phyloP scores from a whole-genome alignment of 2,888 invertebrate genomes.

The Nephrocerus scutellatus region DNA sequence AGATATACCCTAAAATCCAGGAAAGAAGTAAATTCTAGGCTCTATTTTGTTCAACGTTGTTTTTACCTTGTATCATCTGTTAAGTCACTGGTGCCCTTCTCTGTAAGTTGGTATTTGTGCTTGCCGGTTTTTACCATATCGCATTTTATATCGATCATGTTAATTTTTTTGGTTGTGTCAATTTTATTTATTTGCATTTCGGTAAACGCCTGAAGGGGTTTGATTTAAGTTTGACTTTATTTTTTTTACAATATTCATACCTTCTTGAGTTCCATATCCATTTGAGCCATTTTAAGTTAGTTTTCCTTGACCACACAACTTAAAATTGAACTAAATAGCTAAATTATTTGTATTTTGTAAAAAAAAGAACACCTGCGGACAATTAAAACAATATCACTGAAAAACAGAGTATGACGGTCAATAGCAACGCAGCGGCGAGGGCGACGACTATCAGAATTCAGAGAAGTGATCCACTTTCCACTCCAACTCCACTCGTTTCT shows the following conservation, averaged over 20 bases:
- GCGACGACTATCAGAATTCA: too few relatives aligned
- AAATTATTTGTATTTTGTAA: too few relatives aligned
- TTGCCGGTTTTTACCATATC: constrained; percentile 64
- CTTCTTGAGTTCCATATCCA: constrained; percentile 47
- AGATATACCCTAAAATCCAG: constrained; percentile 39
- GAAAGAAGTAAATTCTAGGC: constrained; percentile 4
- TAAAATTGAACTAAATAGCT: too few relatives aligned
- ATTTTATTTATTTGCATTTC: constrained; percentile 74
- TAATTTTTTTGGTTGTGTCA: constrained; percentile 68
- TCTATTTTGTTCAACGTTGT: too few relatives aligned
- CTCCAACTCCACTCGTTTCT: too few relatives aligned
- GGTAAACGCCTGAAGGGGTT: constrained; percentile 57
- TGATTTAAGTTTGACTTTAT: neutral
- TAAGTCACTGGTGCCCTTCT: constrained; percentile 48
- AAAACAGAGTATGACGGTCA: too few relatives aligned
- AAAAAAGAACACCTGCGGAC: too few relatives aligned
- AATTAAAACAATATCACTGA: too few relatives aligned
- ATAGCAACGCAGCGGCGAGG: too few relatives aligned
- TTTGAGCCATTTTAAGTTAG: constrained; percentile 42
- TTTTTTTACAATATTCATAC: constrained; percentile 23
- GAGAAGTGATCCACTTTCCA: too few relatives aligned
- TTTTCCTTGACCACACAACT: too few relatives aligned
- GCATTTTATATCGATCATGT: constrained; percentile 64
- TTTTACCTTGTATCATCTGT: constrained; percentile 42
- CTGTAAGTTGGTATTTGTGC: constrained; percentile 64